Evolutionary conservation across 2,113 vertebrate genomes (phyloP), one percentile per base, ranked within the genome.

Genomic region (Stictonetta naevosa): DNA sequence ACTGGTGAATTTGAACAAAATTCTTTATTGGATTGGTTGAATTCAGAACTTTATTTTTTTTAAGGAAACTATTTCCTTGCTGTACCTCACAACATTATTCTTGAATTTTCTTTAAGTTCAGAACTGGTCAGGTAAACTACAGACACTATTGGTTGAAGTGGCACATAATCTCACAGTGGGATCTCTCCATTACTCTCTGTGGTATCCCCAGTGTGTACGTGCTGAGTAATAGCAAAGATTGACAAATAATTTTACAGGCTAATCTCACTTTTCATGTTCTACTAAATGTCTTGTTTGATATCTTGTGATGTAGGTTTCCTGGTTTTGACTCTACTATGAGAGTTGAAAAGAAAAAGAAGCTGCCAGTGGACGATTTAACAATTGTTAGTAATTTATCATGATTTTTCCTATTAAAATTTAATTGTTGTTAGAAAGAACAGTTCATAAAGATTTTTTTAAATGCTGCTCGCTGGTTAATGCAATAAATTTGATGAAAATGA

Each of bases 231-330:
- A 83, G 53, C 72, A 95, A 69, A 85, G 76, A 86, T 36, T 59
- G 83, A 88, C 75, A 64, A 96, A 95, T 92, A 33, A n/a, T 50
- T 82, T 36, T 71, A 33, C 53, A 64, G 40, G 26, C 36, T 36
- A 93, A 67, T 48, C 77, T 88, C 50, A 88, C 82, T 40, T 59
- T 28, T 83, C 36, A 0, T 73, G 53, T 83, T 85, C 42, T 85
- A 67, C 86, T 94, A 95, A 97, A 88, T 91, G 83, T 95, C 91
- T 96, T 87, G 88, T 84, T 95, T 96, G 94, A 83, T 96, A 92
- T 63, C 68, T 92, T 93, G 72, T 42, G 0, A 66, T 71, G 56
- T 60, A 88, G 53, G 34, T 2, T 34, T 77, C 56, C 90, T 83
- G 16, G 4, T 62, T 95, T 88, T 96, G 92, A 93, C 75, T 94